Percentiles rank a stretch among this genome's conserved stretches.
Conservation (phyloP, 2,797 vertebrate species). For the Falco cherrug region DNA sequence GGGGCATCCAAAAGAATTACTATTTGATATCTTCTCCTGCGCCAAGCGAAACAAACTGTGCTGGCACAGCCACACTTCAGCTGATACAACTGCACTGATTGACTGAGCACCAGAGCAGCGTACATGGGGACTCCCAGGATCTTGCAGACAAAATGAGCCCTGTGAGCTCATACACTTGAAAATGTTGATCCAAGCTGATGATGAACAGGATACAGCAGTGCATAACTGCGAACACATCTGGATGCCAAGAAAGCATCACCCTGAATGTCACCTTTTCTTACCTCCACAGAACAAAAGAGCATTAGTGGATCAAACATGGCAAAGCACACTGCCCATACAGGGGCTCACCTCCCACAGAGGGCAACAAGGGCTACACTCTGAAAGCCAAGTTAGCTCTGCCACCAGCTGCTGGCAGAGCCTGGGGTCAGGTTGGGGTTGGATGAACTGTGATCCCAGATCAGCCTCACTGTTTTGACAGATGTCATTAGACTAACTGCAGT, state of each 20-base stretch:
- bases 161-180: neutral
- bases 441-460: neutral
- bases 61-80: neutral
- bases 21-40: neutral
- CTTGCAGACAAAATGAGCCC: neutral
- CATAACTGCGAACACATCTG: neutral
- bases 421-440: neutral
- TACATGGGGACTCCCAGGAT: fast-evolving
- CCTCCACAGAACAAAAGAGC: neutral
- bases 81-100: neutral
- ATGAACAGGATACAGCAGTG: neutral
- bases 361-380: neutral
- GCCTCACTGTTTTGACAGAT: slow-evolving; percentile 30
- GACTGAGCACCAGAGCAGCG: neutral
- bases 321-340: neutral
- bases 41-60: neutral
- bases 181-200: neutral
- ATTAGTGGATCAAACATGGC: neutral
- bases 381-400: neutral
- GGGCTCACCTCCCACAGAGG: neutral
- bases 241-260: neutral
- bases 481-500: neutral
- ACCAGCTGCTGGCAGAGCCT: slow-evolving; percentile 3
- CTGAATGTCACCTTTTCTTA: neutral
- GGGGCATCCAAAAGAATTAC: neutral